Base-by-base conservation (phyloP, 2,888 invertebrate species). In the Panzeria rudis region DNA sequence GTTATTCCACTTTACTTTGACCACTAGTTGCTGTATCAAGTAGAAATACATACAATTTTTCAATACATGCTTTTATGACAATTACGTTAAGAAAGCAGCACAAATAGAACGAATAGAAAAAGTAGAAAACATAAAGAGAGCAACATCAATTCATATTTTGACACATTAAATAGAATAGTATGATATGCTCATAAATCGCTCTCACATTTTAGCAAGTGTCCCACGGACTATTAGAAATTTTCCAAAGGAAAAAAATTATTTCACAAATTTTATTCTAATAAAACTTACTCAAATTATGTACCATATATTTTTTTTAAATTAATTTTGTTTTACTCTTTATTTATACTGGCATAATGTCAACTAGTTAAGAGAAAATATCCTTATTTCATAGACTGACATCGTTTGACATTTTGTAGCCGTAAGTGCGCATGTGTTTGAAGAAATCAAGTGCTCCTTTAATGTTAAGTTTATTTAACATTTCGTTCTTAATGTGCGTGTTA, bases 1-100 rank as follows among this genome's bases (percentile, higher is more conserved):
- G n/a, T n/a, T n/a, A 73, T 52, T 59, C 25, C 41, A 59, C n/a
- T 86, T 83, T 66, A 78, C 83, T 86, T 85, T 87, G 85, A 86
- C 87, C 87, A 88, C 87, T 88, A 88, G 87, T 88, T 88, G 86
- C 84, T 86, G 61, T 76, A 78, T 29, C 59, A 88, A 87, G n/a
- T n/a, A 17, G 17, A 54, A 62, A 32, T 50, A 50, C 52, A 29
- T 17, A 17, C 32, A 77, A 52, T 29, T 68, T 72, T 80, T 61
- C 47, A 61, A 25, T 73, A 59, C 86, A 88, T 87, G 86, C 84
- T 69, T 66, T 38, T 9, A 35, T 47, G 44, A 44, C 79, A 72
- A 54, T 35, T 62, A 71, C 32, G 23, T 56, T n/a, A 25, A 68
- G 41, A n/a, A 20, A 59, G 29, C 2, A 29, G 29, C 9, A 29